These are phyloP conservation scores for Phymatocera aterrima DNA, from an alignment of 2,888 invertebrate species.

Conservation along the genomic window DNA sequence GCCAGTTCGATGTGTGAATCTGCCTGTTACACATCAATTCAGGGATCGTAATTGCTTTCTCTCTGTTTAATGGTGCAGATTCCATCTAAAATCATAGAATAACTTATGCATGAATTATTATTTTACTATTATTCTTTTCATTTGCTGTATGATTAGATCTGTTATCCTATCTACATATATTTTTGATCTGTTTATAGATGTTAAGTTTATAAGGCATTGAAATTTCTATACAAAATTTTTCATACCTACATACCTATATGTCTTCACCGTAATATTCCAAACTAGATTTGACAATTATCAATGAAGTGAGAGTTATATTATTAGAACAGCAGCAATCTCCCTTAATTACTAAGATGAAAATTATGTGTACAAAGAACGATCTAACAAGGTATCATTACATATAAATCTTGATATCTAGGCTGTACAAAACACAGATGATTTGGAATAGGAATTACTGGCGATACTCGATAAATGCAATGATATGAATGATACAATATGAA, in stretches of 20 bases:
- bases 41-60: constrained; percentile 9
- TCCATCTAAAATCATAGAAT: neutral
- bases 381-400: constrained; percentile 1
- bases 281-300: constrained; percentile 4
- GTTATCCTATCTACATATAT: too few species aligned
- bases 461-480: neutral
- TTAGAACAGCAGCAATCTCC: constrained; percentile 30
- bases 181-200: constrained; percentile 19
- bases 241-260: neutral
- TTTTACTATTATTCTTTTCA: neutral
- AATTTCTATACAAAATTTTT: constrained; percentile 10
- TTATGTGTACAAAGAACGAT: constrained; percentile 4
- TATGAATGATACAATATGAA: neutral
- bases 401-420: neutral
- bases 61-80: neutral
- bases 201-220: constrained; percentile 42
- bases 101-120: neutral
- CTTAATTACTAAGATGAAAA: neutral
- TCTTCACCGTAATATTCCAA: neutral
- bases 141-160: constrained; percentile 3
- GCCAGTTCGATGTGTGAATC: constrained; percentile 18
- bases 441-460: neutral
- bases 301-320: constrained; percentile 20
- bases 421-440: neutral
- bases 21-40: neutral